Percentiles rank a stretch among this genome's conserved stretches.
phyloP scores from a whole-genome alignment of 2,797 vertebrate genomes.

The Bucorvus abyssinicus region DNA sequence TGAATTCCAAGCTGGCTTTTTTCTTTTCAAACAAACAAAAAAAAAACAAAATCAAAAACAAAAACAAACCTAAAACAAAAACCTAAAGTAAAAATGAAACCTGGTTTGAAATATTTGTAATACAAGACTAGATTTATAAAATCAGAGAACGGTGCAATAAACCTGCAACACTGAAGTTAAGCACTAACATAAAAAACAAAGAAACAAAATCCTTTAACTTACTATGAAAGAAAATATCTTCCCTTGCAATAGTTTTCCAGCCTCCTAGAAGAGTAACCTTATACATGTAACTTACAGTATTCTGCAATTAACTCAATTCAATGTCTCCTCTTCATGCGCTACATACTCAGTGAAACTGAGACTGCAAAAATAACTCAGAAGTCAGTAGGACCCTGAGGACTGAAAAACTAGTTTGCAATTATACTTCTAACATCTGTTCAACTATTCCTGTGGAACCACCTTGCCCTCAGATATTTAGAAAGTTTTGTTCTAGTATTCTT shows the following conservation, averaged over 20 bases:
- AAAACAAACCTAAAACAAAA: too few species aligned
- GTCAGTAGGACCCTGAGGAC: background rate
- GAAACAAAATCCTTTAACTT: background rate
- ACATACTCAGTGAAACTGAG: background rate
- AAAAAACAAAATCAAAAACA: background rate
- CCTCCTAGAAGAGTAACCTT: background rate
- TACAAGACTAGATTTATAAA: background rate
- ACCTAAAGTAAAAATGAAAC: background rate
- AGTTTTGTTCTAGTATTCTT: background rate
- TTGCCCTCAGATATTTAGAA: background rate
- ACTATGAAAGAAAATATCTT: background rate
- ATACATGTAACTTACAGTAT: background rate
- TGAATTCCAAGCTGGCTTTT: background rate
- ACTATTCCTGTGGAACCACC: background rate
- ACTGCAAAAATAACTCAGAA: background rate
- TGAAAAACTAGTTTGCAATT: background rate
- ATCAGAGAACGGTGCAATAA: background rate
- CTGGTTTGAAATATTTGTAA: background rate
- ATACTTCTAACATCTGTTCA: background rate
- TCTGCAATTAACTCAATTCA: background rate
- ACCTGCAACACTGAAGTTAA: background rate
- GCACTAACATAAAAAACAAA: background rate
- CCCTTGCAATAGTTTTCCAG: background rate
- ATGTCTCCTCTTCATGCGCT: background rate
- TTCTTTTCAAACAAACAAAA: background rate